Evolutionary conservation across 2,888 invertebrate species (phyloP), one percentile per base, ranked within the genome.

Genomic region (Drosophila limbata): DNA sequence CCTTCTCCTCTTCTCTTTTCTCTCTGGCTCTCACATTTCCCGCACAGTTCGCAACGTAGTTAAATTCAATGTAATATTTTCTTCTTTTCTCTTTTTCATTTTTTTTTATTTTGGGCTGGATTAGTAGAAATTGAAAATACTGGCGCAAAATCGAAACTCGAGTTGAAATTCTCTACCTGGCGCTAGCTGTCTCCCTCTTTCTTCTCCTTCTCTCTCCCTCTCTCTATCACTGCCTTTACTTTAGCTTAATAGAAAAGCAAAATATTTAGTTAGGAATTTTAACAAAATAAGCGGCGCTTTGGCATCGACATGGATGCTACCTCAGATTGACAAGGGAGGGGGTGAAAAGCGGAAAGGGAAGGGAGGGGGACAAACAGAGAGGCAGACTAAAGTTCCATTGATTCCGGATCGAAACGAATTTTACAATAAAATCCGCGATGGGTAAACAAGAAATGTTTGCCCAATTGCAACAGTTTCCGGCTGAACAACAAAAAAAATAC

Each of bases 231-330:
- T 37, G 6, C 6, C 42, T 42, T 64, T 69, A 21, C 42, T 40
- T 50, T 25, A 53, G 68, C 77, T 57, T 77, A 74, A 84, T 71
- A 73, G 77, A 83, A 84, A 77, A 73, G 50, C 61, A 64, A 75
- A 84, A 84, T 73, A 84, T 83, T 79, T 77, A 75, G 85, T 79
- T 81, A 47, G 69, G 69, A 85, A 76, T 81, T 83, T 74, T 17
- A 67, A 67, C 82, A 60, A 73, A 79, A 71, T 68, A 67, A 67
- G 53, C 70, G 21, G 4, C n/a, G 62, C 31, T 39, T 13, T 42
- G 39, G 28, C 35, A 53, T 31, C 66, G 44, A 33, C 62, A 67
- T 61, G 35, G 61, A 17, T 19, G 47, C 52, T 25, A 31, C 21
- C 15, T 42, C 37, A 37, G 66, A 56, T 62, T 67, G 52, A 25